phyloP scores from a whole-genome alignment of 2,797 vertebrate genomes.

The Sarcoramphus papa region DNA sequence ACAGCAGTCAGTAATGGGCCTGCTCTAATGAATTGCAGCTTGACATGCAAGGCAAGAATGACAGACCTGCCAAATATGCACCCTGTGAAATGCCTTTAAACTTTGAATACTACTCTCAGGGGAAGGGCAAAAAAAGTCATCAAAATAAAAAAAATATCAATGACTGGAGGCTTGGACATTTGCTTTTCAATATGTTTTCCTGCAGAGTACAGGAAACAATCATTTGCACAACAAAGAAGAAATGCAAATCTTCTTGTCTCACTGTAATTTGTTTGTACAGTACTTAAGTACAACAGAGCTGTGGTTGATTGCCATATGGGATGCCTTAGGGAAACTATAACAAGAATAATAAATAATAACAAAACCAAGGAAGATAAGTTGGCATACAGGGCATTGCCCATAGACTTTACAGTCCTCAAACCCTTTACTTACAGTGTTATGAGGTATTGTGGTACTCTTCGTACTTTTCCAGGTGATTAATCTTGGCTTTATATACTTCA shows the following conservation, averaged over 20 bases:
- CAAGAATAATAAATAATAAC: background rate
- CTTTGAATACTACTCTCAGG: accelerated
- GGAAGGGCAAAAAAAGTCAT: background rate
- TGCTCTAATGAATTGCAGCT: background rate
- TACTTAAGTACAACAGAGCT: background rate
- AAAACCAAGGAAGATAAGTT: background rate
- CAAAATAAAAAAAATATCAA: background rate
- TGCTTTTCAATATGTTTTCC: background rate
- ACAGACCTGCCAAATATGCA: background rate
- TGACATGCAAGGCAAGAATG: background rate
- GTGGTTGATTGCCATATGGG: background rate
- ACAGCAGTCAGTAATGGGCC: background rate
- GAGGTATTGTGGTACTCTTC: background rate
- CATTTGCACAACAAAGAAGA: background rate
- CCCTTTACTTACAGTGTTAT: background rate
- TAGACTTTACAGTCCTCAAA: background rate
- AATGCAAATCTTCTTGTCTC: background rate
- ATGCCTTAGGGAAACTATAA: background rate
- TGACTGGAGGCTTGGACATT: background rate
- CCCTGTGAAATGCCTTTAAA: background rate
- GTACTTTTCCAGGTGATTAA: background rate
- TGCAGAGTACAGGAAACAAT: background rate
- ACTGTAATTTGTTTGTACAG: background rate
- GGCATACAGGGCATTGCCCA: background rate
- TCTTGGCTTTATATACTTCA: background rate